Conservation (phyloP, 2,888 invertebrate genomes). For the Tenthredo mesomela region DNA sequence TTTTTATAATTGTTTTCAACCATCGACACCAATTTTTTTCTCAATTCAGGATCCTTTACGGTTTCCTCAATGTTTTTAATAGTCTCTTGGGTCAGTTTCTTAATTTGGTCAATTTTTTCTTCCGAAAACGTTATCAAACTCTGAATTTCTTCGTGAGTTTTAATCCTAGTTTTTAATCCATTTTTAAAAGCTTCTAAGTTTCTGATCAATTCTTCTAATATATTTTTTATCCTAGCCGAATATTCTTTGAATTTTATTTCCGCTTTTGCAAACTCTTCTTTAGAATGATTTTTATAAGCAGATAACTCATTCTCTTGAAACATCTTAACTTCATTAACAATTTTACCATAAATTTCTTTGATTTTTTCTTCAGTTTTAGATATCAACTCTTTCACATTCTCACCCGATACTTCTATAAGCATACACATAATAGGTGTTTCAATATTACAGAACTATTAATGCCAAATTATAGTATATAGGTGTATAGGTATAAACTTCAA, state of each 20-base stretch:
- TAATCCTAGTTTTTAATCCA: conserved; percentile 54
- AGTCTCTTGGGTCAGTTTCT: conserved; percentile 55
- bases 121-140: conserved; percentile 56
- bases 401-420: neutral
- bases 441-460: neutral
- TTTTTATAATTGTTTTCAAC: conserved; percentile 55
- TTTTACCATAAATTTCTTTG: conserved; percentile 55
- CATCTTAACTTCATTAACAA: conserved; percentile 53
- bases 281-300: conserved; percentile 57
- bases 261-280: conserved; percentile 56
- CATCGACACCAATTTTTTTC: conserved; percentile 54
- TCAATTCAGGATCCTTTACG: conserved; percentile 53
- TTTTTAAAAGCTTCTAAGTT: conserved; percentile 55
- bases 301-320: conserved; percentile 57
- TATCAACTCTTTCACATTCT: neutral
- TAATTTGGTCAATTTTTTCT: conserved; percentile 56
- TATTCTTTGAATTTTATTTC: conserved; percentile 56
- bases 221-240: conserved; percentile 56
- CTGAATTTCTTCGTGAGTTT: conserved; percentile 55
- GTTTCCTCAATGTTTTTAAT: conserved; percentile 51
- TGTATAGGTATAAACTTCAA: neutral
- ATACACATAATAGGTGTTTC: neutral
- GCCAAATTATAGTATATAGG: neutral
- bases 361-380: conserved; percentile 56
- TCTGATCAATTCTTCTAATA: conserved; percentile 56